A percentile compares a stretch with the other conserved stretches of the same genome.
Evolutionary conservation across 2,888 invertebrate genomes (phyloP).

Genomic region (Tineola bisselliella): DNA sequence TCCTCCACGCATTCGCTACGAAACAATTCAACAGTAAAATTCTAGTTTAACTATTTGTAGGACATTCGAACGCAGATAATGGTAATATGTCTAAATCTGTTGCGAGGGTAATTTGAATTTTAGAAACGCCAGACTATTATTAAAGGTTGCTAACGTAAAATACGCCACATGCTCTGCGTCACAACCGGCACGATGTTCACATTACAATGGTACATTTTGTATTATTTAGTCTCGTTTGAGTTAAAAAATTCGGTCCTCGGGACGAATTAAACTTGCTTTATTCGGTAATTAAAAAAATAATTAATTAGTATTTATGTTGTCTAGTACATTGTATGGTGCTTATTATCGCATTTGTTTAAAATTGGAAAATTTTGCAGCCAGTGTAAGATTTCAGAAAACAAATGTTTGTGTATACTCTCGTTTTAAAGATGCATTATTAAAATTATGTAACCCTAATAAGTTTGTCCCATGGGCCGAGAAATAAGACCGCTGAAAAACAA

Average conservation of each 20-base stretch:
- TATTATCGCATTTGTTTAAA: too few relatives aligned
- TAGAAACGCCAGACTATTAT: background rate
- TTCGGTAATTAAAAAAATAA: too few relatives aligned
- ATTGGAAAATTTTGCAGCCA: too few relatives aligned
- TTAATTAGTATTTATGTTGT: too few relatives aligned
- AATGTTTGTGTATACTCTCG: too few relatives aligned
- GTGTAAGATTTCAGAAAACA: too few relatives aligned
- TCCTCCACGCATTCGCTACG: too few relatives aligned
- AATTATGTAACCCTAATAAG: too few relatives aligned
- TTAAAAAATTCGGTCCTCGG: background rate
- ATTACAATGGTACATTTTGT: slow-evolving; percentile 10
- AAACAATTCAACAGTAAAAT: background rate
- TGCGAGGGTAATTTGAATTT: background rate
- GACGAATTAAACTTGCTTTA: background rate
- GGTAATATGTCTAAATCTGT: slow-evolving; percentile 7
- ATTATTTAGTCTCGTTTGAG: background rate
- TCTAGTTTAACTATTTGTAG: background rate
- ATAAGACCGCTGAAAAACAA: background rate
- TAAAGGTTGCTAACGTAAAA: slow-evolving; percentile 9
- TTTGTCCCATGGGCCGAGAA: background rate
- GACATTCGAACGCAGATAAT: background rate
- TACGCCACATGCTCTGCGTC: slow-evolving; percentile 8
- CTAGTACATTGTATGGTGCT: too few relatives aligned
- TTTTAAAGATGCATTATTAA: too few relatives aligned
- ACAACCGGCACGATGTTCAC: slow-evolving; percentile 9